Conservation (phyloP, 2,888 invertebrate species). For the Macaria liturata region DNA sequence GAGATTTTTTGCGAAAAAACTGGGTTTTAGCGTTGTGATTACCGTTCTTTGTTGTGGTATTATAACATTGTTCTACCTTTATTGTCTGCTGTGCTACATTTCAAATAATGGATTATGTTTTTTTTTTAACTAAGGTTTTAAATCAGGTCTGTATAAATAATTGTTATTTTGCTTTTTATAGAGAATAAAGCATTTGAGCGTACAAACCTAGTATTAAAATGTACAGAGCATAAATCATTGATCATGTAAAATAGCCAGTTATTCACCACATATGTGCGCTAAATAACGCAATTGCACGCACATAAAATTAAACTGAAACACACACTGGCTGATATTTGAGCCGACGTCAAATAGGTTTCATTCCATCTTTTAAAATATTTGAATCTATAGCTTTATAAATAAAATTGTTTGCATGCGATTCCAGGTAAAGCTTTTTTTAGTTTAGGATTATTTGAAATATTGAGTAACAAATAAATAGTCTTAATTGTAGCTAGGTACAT, state of each 20-base stretch:
- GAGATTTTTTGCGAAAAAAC: slow-evolving; percentile 6
- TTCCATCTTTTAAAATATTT: not conserved
- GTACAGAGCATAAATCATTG: not conserved
- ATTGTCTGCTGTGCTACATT: not conserved
- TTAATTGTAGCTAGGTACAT: no score
- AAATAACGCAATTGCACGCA: slow-evolving; percentile 17
- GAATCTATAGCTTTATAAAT: no score
- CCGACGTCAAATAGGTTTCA: slow-evolving; percentile 1
- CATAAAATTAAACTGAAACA: slow-evolving; percentile 16
- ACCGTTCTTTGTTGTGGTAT: slow-evolving; percentile 3
- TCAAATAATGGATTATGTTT: no score
- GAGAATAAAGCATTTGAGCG: no score
- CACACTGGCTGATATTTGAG: slow-evolving; percentile 5
- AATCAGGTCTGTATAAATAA: no score
- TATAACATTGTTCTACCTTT: not conserved
- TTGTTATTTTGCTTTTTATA: no score
- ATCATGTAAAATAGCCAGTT: slow-evolving; percentile 11
- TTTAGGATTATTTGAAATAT: no score
- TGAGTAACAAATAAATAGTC: no score
- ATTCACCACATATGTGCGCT: slow-evolving; percentile 11
- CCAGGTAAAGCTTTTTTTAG: no score
- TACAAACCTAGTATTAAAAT: no score
- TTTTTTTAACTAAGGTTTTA: no score
- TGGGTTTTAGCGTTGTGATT: not conserved
- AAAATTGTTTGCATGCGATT: no score